These are phyloP conservation scores for Idaea aversata DNA, from an alignment of 2,888 invertebrate species.

Conservation along the genomic window DNA sequence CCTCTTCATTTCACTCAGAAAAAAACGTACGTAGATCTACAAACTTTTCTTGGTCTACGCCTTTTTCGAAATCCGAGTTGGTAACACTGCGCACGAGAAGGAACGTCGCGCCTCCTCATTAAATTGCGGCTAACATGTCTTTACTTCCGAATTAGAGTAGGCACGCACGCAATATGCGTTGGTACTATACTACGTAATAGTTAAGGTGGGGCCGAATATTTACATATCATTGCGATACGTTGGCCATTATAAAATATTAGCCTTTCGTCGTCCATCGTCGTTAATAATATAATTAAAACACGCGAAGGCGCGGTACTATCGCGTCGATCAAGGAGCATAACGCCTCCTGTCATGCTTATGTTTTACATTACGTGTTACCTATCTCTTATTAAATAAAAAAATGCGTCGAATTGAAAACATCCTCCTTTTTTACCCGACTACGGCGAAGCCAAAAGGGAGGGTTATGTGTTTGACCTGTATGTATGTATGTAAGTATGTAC, in stretches of 20 bases:
- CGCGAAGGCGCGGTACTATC: slow-evolving; percentile 76
- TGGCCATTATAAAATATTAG: slow-evolving; percentile 76
- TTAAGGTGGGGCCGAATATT: slow-evolving; percentile 71
- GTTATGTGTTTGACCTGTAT: too few relatives aligned
- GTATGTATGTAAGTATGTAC: too few relatives aligned
- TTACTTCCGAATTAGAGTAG: slow-evolving; percentile 72
- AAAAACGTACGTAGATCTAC: too few relatives aligned
- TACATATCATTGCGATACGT: slow-evolving; percentile 79
- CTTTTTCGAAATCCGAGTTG: too few relatives aligned
- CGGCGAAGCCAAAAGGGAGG: too few relatives aligned
- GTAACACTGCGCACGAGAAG: slow-evolving; percentile 42
- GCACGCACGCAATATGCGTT: slow-evolving; percentile 62
- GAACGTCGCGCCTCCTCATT: slow-evolving; percentile 63
- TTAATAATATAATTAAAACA: slow-evolving; percentile 81
- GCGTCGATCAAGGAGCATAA: slow-evolving; percentile 63
- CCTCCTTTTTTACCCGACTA: too few relatives aligned
- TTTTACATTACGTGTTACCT: slow-evolving; percentile 27
- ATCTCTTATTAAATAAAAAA: slow-evolving; percentile 9
- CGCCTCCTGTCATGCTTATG: slow-evolving; percentile 28
- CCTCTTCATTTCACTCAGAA: too few relatives aligned
- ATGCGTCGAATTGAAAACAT: too few relatives aligned
- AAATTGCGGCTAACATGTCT: slow-evolving; percentile 69
- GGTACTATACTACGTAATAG: slow-evolving; percentile 53
- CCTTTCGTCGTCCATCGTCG: slow-evolving; percentile 71
- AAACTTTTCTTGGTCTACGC: too few relatives aligned